Conservation (phyloP, 1,140 invertebrate species). For the Zaprionus ghesquierei region DNA sequence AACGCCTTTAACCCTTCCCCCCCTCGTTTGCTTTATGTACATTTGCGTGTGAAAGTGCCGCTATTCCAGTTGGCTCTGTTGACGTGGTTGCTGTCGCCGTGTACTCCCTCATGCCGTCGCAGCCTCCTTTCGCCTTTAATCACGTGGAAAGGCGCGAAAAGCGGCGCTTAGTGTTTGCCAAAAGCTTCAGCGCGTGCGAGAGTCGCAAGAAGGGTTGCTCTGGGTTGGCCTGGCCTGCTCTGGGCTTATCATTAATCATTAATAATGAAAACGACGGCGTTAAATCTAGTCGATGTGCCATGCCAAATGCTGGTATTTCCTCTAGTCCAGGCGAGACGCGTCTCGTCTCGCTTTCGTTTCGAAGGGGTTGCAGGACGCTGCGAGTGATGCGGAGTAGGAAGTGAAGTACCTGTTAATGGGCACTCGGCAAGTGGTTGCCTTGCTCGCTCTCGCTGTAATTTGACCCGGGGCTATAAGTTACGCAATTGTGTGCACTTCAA, state of each 20-base stretch:
- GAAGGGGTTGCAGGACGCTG: neutral
- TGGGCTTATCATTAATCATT: constrained; percentile 80
- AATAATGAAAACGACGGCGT: constrained; percentile 81
- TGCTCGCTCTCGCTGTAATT: constrained; percentile 61
- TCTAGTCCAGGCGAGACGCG: constrained; percentile 24
- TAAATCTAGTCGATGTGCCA: constrained; percentile 78
- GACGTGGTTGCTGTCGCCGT: neutral
- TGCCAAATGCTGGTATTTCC: constrained; percentile 81
- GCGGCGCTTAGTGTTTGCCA: constrained; percentile 78
- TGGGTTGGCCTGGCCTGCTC: neutral
- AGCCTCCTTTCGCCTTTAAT: constrained; percentile 69
- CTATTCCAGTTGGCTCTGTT: constrained; percentile 61
- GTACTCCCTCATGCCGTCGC: neutral
- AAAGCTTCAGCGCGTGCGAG: constrained; percentile 68
- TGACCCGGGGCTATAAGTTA: constrained; percentile 82
- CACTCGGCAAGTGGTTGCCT: constrained; percentile 59
- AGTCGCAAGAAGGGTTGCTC: constrained; percentile 50
- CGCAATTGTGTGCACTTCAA: constrained; percentile 73
- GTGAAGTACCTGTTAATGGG: constrained; percentile 82
- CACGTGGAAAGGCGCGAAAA: constrained; percentile 82
- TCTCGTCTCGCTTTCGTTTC: neutral
- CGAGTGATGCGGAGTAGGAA: neutral
- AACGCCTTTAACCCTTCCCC: constrained; percentile 69
- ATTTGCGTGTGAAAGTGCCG: constrained; percentile 77
- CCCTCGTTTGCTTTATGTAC: constrained; percentile 43